phyloP scores from a whole-genome alignment of 2,888 invertebrate genomes.

The Drosophila tanythrix region DNA sequence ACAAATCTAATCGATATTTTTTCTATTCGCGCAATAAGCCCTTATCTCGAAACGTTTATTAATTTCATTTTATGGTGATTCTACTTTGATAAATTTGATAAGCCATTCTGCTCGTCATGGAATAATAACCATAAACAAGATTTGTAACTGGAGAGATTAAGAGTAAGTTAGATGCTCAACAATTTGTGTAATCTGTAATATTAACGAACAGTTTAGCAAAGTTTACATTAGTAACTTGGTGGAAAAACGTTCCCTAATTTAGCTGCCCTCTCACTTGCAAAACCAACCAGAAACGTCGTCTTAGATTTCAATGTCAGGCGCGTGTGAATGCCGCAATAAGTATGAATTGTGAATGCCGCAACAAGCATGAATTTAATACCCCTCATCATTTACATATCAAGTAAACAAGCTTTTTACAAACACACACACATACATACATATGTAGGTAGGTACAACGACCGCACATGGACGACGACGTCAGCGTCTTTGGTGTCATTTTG shows the following conservation, averaged over 20 bases:
- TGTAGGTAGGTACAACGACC: constrained; percentile 19
- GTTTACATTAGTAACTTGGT: not conserved
- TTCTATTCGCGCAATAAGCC: not conserved
- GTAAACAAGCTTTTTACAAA: constrained; percentile 55
- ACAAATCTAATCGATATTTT: constrained; percentile 9
- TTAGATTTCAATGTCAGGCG: constrained; percentile 66
- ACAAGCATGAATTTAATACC: constrained; percentile 27
- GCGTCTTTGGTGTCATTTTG: constrained; percentile 55
- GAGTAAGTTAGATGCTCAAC: not conserved
- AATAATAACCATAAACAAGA: not conserved
- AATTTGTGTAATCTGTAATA: not conserved
- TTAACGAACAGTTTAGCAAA: not conserved
- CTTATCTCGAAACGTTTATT: not conserved
- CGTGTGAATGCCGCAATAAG: constrained; percentile 47
- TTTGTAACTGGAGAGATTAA: constrained; percentile 1
- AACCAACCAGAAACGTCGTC: constrained; percentile 5
- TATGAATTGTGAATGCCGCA: constrained; percentile 20
- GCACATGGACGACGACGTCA: constrained; percentile 23
- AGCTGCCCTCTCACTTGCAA: not conserved
- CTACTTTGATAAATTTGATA: constrained; percentile 5
- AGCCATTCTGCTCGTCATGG: constrained; percentile 4
- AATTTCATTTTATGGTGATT: constrained; percentile 43
- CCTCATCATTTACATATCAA: constrained; percentile 35
- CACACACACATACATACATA: constrained; percentile 11
- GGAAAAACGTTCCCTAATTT: not conserved